These are phyloP conservation scores for Denticeps clupeoides DNA, from an alignment of 2,797 vertebrate species.

Conservation along the genomic window DNA sequence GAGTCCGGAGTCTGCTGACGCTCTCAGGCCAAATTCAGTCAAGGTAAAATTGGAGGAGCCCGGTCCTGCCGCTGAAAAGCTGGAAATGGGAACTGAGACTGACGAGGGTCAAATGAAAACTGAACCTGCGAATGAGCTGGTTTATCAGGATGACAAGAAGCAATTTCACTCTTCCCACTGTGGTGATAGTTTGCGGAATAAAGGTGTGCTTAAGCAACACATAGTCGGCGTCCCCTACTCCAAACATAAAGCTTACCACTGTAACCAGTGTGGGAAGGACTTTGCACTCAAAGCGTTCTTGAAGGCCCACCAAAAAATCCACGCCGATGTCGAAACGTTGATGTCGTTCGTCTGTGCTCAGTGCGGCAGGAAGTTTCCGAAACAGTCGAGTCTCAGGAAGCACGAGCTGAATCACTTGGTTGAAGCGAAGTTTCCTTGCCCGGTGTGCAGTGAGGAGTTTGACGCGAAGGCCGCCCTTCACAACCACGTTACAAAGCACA, in stretches of 20 bases:
- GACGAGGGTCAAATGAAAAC: neutral
- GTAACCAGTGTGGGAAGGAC: constrained; percentile 11
- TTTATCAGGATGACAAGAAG: neutral
- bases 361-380: constrained; percentile 30
- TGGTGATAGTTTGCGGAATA: constrained; percentile 13
- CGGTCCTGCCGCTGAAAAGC: neutral
- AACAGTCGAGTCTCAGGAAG: constrained; percentile 28
- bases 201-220: constrained; percentile 9
- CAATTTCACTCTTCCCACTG: constrained; percentile 12
- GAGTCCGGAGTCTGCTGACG: too few species aligned
- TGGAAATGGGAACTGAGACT: neutral
- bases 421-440: constrained; percentile 28
- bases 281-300: constrained; percentile 2
- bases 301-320: constrained; percentile 21
- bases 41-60: neutral
- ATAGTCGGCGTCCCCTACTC: neutral
- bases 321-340: constrained; percentile 10
- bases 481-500: constrained; percentile 35
- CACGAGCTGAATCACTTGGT: constrained; percentile 37
- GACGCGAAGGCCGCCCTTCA: constrained; percentile 13
- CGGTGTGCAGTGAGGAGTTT: constrained; percentile 29
- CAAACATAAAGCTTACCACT: neutral
- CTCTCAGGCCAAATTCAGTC: neutral
- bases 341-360: constrained; percentile 27
- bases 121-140: neutral